Conservation (phyloP, 2,113 vertebrate genomes). For the Alces alces region DNA sequence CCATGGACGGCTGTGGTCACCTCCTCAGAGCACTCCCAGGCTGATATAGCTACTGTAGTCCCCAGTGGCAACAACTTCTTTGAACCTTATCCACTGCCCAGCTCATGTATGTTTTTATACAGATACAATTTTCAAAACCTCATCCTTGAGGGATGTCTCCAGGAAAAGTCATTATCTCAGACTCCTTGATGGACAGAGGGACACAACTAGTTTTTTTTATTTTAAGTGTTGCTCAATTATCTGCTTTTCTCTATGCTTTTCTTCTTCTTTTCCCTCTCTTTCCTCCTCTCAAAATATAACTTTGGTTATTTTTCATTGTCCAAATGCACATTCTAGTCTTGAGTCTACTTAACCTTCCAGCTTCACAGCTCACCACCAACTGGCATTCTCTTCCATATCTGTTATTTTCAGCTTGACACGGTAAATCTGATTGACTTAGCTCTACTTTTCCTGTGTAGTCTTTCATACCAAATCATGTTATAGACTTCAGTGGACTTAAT, state of each 20-base stretch:
- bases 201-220: neutral
- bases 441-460: neutral
- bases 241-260: neutral
- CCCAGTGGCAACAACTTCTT: slow-evolving; percentile 72
- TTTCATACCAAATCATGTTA: neutral
- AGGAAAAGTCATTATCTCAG: slow-evolving; percentile 92
- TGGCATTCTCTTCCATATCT: neutral
- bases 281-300: neutral
- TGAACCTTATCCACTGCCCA: slow-evolving; percentile 89
- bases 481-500: neutral
- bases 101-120: slow-evolving; percentile 91
- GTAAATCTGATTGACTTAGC: neutral
- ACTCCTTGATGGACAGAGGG: slow-evolving; percentile 79
- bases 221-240: neutral
- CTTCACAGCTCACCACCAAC: neutral
- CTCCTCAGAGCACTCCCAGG: neutral
- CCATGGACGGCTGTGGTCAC: no score
- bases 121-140: slow-evolving; percentile 92
- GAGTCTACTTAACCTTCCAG: neutral
- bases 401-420: neutral
- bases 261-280: neutral
- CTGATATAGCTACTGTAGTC: neutral
- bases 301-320: neutral
- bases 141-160: slow-evolving; percentile 87
- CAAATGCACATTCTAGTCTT: neutral